Evolutionary conservation across 2,113 vertebrate genomes (phyloP).

Genomic region (Crocuta crocuta): DNA sequence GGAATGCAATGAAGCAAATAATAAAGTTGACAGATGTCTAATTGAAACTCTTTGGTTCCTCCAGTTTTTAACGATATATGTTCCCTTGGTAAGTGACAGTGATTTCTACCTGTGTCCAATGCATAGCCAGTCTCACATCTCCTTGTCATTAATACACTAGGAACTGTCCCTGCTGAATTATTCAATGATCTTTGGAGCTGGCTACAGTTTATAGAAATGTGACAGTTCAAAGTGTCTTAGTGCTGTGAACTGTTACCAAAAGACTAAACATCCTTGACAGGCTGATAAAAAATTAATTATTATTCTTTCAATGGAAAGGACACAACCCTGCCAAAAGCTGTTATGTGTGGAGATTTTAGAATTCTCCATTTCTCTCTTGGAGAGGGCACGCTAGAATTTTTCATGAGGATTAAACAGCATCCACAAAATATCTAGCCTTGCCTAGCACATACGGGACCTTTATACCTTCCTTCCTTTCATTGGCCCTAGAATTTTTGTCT

Average conservation of each 20-base stretch:
- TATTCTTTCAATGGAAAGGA: constrained; percentile 65
- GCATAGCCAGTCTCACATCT: not conserved
- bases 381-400: not conserved
- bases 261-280: constrained; percentile 79
- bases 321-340: constrained; percentile 50
- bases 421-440: not conserved
- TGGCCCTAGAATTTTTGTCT: not conserved
- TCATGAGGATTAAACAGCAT: not conserved
- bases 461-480: not conserved
- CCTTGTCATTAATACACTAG: constrained; percentile 59
- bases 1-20: not conserved
- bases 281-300: constrained; percentile 82
- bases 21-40: not conserved
- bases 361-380: not conserved
- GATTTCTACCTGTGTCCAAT: not conserved
- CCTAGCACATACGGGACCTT: not conserved
- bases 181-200: constrained; percentile 78
- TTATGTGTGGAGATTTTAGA: constrained; percentile 48
- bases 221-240: constrained; percentile 67
- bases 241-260: constrained; percentile 71
- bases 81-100: not conserved
- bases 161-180: constrained; percentile 81
- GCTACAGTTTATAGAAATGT: constrained; percentile 72
- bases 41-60: not conserved
- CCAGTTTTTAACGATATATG: not conserved